phyloP scores from a whole-genome alignment of 2,797 vertebrate species.

The Oreochromis grahami region DNA sequence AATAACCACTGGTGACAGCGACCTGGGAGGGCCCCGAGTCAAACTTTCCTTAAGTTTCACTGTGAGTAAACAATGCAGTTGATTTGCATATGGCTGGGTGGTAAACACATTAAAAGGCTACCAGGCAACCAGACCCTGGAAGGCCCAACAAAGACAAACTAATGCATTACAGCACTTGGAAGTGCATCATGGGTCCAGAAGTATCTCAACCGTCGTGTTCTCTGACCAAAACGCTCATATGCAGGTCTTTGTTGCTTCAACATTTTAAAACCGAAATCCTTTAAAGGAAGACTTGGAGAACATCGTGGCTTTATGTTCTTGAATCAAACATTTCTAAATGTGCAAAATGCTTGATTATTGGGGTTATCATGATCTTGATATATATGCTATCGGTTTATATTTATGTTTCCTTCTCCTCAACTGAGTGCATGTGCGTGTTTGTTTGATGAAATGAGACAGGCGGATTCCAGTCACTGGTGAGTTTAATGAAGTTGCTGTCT shows the following conservation, averaged over 20 bases:
- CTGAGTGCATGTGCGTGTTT: neutral
- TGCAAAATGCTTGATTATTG: neutral
- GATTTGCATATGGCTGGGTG: neutral
- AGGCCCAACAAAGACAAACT: neutral
- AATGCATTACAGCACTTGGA: neutral
- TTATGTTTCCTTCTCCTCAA: neutral
- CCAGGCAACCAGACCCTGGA: neutral
- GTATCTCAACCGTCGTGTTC: neutral
- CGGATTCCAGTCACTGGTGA: rapidly evolving
- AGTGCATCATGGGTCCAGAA: neutral
- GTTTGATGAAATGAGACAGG: neutral
- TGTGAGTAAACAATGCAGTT: neutral
- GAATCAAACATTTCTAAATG: neutral
- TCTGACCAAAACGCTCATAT: neutral
- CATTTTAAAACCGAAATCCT: neutral
- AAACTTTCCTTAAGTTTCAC: neutral
- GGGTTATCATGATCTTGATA: neutral
- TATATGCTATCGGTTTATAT: neutral
- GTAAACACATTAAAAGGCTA: neutral
- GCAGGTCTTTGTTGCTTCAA: neutral
- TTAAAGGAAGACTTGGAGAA: neutral
- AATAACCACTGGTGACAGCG: neutral
- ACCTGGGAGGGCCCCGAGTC: neutral
- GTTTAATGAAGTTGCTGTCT: neutral
- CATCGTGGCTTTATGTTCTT: neutral